Evolutionary conservation across 2,888 invertebrate species (phyloP).

Genomic region (Melanophora roralis): DNA sequence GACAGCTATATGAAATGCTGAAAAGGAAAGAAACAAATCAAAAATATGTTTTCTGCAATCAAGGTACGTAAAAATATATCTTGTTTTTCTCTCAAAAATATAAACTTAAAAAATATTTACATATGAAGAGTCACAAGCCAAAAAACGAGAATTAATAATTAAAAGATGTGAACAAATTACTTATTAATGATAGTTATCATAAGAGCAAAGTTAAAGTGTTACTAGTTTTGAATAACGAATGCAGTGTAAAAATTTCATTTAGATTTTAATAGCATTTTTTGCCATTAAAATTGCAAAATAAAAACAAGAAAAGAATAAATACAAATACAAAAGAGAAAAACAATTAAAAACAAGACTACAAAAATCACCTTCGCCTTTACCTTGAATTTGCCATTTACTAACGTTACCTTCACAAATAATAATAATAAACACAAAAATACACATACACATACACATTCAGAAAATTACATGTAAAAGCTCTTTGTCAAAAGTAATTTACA

Average conservation of each 20-base stretch:
- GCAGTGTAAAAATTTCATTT: no score
- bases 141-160: no score
- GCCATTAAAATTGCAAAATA: no score
- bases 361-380: constrained; percentile 42
- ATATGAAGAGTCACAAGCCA: neutral
- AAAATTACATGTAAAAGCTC: neutral
- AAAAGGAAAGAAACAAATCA: neutral
- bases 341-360: neutral
- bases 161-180: no score
- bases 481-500: neutral
- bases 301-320: neutral
- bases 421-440: no score
- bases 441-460: neutral
- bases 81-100: neutral
- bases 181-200: no score
- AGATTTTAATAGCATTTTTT: no score
- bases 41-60: constrained; percentile 5
- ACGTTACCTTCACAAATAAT: constrained; percentile 28
- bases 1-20: constrained; percentile 29
- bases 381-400: constrained; percentile 34
- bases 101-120: neutral
- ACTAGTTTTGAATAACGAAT: no score
- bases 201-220: no score
- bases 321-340: neutral
- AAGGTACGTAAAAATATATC: constrained; percentile 3